Conservation (phyloP, 1,140 invertebrate species). For the Bombyx mandarina region DNA sequence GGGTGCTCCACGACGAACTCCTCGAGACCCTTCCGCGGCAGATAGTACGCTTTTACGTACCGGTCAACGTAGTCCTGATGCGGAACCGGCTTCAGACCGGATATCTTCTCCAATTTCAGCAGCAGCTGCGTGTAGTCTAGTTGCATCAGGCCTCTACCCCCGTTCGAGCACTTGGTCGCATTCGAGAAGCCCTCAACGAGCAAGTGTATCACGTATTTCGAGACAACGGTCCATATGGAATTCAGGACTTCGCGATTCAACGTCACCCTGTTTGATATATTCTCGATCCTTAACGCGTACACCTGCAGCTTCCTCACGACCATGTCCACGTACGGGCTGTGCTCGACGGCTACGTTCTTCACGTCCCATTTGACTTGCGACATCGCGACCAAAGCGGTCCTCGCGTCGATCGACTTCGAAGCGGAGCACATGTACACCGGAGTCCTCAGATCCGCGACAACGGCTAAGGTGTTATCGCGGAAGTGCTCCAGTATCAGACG, state of each 20-base stretch:
- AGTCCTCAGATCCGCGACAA: constrained; percentile 80
- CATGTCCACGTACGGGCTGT: constrained; percentile 90
- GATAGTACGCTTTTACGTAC: constrained; percentile 97
- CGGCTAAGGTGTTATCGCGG: constrained; percentile 80
- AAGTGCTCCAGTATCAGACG: constrained; percentile 82
- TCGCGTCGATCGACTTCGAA: constrained; percentile 84
- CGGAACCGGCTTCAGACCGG: constrained; percentile 86
- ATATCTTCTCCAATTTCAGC: constrained; percentile 90
- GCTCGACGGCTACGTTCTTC: constrained; percentile 94
- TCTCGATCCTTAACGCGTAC: constrained; percentile 83
- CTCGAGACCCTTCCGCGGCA: constrained; percentile 89
- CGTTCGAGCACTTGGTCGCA: constrained; percentile 95
- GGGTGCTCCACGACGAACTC: constrained; percentile 90
- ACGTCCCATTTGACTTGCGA: constrained; percentile 96
- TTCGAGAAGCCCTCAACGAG: constrained; percentile 95
- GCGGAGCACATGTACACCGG: constrained; percentile 90
- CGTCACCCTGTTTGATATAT: constrained; percentile 77
- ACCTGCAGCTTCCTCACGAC: constrained; percentile 83
- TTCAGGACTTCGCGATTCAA: constrained; percentile 79
- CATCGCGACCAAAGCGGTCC: constrained; percentile 86
- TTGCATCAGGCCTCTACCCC: constrained; percentile 97
- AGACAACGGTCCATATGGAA: constrained; percentile 89
- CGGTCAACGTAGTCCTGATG: constrained; percentile 92
- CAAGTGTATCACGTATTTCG: constrained; percentile 85
- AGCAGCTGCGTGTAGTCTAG: constrained; percentile 97